Evolutionary conservation across 2,797 vertebrate species (phyloP), one percentile per base, ranked within the genome.

Genomic region (Novumbra hubbsi): DNA sequence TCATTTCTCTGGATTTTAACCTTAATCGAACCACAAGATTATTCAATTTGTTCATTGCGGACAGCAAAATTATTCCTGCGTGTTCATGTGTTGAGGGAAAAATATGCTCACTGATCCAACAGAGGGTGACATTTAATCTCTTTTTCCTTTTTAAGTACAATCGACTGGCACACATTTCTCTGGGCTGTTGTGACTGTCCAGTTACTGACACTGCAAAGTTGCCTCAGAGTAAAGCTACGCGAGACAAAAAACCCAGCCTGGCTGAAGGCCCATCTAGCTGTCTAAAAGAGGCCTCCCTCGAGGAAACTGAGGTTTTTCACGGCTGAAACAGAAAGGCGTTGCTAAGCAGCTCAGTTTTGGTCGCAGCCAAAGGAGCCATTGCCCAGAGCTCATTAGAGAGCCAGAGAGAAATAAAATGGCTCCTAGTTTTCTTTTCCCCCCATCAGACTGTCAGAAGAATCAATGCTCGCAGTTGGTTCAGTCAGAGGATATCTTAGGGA

Each of bases 301-400:
- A 79, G 84, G 86, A 84, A 76, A 80, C 78, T 57, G 81, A 75
- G 76, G 83, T 90, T 82, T 87, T 84, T 88, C 73, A 73, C 86
- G 86, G 65, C 81, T 85, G 86, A 89, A 87, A 83, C 85, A 85
- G 84, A 85, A 86, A 88, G 88, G 83, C 70, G 68, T 83, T 87
- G 86, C 85, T 83, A 78, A 81, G 65, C 75, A 71, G 76, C 83
- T 83, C 82, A 16, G 84, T 86, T 84, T 80, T 85, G 9, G 78
- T 84, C 86, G 80, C 63, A 72, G 83, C 82, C 74, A 60, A 69
- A 73, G 75, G 78, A 32, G 79, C 73, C 78, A 78, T 78, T 79
- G 80, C 74, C 75, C 30, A 71, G 72, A 81, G 79, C 86, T 91
- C 86, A 90, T 91, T 90, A 91, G 88, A 81, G 73, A 62, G 55